Evolutionary conservation across 2,113 vertebrate genomes (phyloP), one percentile per base, ranked within the genome.

Genomic region (Chaetodon trifascialis): DNA sequence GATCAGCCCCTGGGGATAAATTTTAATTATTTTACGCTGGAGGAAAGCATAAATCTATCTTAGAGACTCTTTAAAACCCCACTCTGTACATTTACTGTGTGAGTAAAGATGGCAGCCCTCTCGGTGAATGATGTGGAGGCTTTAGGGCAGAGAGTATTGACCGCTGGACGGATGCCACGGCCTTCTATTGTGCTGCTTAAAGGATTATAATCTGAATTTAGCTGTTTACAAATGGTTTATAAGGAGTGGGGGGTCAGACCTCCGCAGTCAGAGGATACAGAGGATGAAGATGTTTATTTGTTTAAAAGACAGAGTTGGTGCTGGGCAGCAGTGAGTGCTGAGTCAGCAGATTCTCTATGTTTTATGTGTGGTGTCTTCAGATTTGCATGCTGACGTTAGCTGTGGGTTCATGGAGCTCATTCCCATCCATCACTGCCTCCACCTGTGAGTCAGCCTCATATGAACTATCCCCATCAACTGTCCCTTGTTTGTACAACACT

Each of bases 391-490:
- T 11, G 2, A 64, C 47, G 36, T 54, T 62, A 19, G 3, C 67
- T 36, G 14, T 10, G 47, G 25, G 46, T 38, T 55, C 10, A 11
- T 15, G 30, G 23, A 46, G 47, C 47, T 8, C 19, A 58, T 71
- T 65, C n/a, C 51, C 65, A 76, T 77, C 59, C n/a, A 23, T 83
- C 58, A 83, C 2, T 59, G 73, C 40, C 66, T 30, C 19, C 40
- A n/a, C 12, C 46, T 34, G 59, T 5, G n/a, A 38, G 16, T 12
- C n/a, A 10, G 17, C 23, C 42, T 14, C 40, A 34, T 42, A 52
- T 52, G 2, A 54, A 1, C 9, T 4, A 4, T n/a, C n/a, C n/a
- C n/a, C n/a, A n/a, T 59, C 42, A 36, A 49, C 17, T 23, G 16
- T 11, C 4, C 12, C 38, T 40, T 40, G 8, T 40, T 8, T 40